Evolutionary conservation across 2,888 invertebrate genomes (phyloP), one percentile per base, ranked within the genome.

Genomic region (Andrena camellia): DNA sequence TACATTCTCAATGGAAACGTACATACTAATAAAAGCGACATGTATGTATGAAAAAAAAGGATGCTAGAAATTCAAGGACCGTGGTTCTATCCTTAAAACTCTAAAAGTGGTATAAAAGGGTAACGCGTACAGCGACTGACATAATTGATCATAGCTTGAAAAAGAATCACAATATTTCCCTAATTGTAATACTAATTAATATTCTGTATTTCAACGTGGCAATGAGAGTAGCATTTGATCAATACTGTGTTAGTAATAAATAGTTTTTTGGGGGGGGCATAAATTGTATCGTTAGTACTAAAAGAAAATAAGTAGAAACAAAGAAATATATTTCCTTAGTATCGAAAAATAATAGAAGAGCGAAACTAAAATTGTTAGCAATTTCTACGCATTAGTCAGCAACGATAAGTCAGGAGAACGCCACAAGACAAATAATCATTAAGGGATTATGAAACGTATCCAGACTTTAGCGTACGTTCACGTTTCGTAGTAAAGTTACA

Each of bases 241-340:
- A 52, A 52, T 52, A 20, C 20, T 52, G 52, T 52, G 52, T n/a
- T 52, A 57, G 23, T 57, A 23, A 57, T 23, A 57, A 57, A 57
- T 23, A 57, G 8, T 23, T 23, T 17, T 13, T 1, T 2, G 0
- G 42, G 17, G 42, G 17, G 42, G 42, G 8, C 0, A 4, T 13
- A n/a, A 57, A 10, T 57, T 57, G 20, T 23, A 10, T 42, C 42
- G 42, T 42, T 42, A 57, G 57, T 57, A 26, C 8, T 57, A 57
- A 57, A 23, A 57, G 2, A 23, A 57, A 26, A 23, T 23, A 23
- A 57, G 54, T 26, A 20, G 8, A 57, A 57, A 57, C 10, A 8
- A 57, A 57, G 23, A 57, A 20, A 57, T 23, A 57, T 57, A 23
- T 57, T 23, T 23, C 57, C 20, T 52, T 20, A 20, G 20, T 52